Evolutionary conservation across 1,140 invertebrate species (phyloP), one percentile per base, ranked within the genome.

Genomic region (Metaphire vulgaris): DNA sequence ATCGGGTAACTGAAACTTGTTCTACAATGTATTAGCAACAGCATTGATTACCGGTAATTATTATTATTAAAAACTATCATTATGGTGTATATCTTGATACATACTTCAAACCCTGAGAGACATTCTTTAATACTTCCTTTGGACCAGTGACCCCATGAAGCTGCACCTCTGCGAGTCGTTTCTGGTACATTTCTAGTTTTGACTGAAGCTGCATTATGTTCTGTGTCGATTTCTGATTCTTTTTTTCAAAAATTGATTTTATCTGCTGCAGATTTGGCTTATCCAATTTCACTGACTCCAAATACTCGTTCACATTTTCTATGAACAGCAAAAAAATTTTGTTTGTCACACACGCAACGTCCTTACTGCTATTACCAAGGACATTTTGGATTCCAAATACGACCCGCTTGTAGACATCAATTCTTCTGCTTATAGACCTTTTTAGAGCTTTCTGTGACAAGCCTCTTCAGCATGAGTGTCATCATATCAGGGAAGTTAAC

Each of bases 231-330:
- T 97, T 98, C 87, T 97, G 94, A 87, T 98, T 98, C 83, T 97
- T 96, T 88, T 97, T 98, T 87, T 98, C 95, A 86, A 98, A 98
- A 26, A 97, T 92, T 21, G 93, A 92, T 85, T 97, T 98, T 76
- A 97, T 95, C 79, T 94, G 89, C 80, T 92, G 90, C 72, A 96
- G 86, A 83, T 97, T 95, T 79, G 93, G 92, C 81, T 95, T 95
- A 83, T 97, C 95, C 1, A 94, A 93, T 81, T 92, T 93, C 21
- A 92, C 91, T 26, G 95, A 86, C 85, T 95, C 94, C 69, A 98
- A 88, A 88, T 97, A 97, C 86, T 97, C 95, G 83, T 97, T 96
- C 1, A 97, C 95, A 88, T 97, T 97, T 86, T 96, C 88, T 87
- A 80, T 12, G 80, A 81, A 56, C 6, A 56, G 21, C 6, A 56